Conservation (phyloP, 2,888 invertebrate genomes). For the Hybos culiciformis region DNA sequence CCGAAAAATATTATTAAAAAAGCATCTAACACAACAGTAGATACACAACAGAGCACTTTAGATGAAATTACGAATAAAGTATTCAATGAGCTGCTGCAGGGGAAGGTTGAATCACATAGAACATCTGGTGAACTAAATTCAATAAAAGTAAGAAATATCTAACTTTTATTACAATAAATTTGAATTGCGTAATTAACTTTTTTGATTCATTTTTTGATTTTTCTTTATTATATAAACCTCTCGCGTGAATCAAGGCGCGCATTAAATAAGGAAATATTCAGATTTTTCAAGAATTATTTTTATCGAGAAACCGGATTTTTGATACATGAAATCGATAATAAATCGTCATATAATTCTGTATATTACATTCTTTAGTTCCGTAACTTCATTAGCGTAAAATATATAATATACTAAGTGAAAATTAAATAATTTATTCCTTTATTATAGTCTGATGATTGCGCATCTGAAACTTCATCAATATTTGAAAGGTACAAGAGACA, state of each 20-base stretch:
- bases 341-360: no score
- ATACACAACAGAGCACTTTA: slow-evolving; percentile 30
- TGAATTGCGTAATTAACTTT: background rate
- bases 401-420: background rate
- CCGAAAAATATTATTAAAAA: slow-evolving; percentile 5
- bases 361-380: no score
- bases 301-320: no score
- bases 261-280: no score
- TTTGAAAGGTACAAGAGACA: slow-evolving; percentile 50
- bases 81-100: slow-evolving; percentile 59
- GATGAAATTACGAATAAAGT: slow-evolving; percentile 66
- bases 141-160: slow-evolving; percentile 41
- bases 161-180: background rate
- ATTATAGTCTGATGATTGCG: slow-evolving; percentile 45
- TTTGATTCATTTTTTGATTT: background rate
- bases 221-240: no score
- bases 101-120: slow-evolving; percentile 40
- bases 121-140: slow-evolving; percentile 40
- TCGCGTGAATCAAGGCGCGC: no score
- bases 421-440: background rate
- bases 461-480: slow-evolving; percentile 57
- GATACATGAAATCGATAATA: no score
- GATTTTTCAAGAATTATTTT: no score
- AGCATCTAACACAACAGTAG: background rate
- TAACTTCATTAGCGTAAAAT: no score